Base-by-base conservation (phyloP, 1,140 invertebrate species). In the Aethina tumida region DNA sequence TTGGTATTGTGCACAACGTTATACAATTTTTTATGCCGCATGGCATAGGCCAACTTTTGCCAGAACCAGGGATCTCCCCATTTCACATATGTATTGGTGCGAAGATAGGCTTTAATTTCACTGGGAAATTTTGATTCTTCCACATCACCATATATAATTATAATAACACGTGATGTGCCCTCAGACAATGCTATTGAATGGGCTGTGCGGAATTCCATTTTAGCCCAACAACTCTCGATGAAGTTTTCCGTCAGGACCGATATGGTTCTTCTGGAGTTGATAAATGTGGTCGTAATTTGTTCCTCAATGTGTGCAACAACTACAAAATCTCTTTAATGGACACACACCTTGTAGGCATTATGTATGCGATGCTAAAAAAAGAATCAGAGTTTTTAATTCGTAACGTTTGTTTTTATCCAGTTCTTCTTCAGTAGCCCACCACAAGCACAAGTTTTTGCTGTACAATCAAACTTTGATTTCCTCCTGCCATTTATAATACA, bases 51-150 rank as follows among this genome's bases (percentile, higher is more conserved):
- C 14, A 93, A 57, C 59, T 85, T 88, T 26, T 86, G 73, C 84
- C 85, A 92, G 53, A 94, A 93, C 73, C 77, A 79, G 3, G 78
- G 78, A 55, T 91, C 84, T n/a, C 76, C 80, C 77, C 80, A 86
- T 48, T 84, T 73, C 0, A 94, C 67, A 51, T 91, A 94, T 0
- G 90, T 94, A 57, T 91, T 92, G 51, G 79, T 84, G 9, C 72
- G 73, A 0, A 93, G 55, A 50, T 93, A 90, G 0, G 76, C 68
- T 42, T 77, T 72, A 1, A 93, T 59, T 49, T 92, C 84, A 2
- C 75, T 64, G 41, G 86, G 82, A 27, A 91, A 55, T 0, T 76
- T 69, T 3, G 66, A 65, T 0, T 74, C 63, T 0, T 74, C 72
- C 2, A 86, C 68, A 20, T 89, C 84, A 2, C 79, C 83, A 39